phyloP scores from a whole-genome alignment of 2,888 invertebrate species.

The Drosophila prolongata region DNA sequence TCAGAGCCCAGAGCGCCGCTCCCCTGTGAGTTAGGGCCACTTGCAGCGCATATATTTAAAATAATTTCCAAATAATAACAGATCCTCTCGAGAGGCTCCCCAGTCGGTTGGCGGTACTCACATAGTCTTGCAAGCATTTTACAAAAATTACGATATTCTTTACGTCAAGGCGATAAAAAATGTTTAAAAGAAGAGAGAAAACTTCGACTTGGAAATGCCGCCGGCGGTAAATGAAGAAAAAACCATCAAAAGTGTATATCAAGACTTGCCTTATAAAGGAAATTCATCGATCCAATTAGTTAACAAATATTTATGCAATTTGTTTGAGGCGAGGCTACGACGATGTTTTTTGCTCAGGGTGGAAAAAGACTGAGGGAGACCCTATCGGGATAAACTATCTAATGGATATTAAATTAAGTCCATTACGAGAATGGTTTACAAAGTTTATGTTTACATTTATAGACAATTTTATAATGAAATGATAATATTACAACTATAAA shows the following conservation, averaged over 20 bases:
- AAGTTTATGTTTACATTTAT: too few relatives aligned
- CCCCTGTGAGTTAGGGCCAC: constrained; percentile 19
- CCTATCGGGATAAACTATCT: constrained; percentile 11
- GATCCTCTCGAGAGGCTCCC: constrained; percentile 36
- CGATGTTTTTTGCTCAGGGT: neutral
- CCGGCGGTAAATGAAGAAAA: constrained; percentile 41
- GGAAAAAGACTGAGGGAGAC: neutral
- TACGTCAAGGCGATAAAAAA: constrained; percentile 21
- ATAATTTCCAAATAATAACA: constrained; percentile 72
- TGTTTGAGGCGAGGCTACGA: constrained; percentile 4
- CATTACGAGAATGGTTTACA: too few relatives aligned
- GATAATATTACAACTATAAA: too few relatives aligned
- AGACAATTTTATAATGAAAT: too few relatives aligned
- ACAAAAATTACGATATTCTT: constrained; percentile 59
- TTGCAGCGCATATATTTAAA: constrained; percentile 53
- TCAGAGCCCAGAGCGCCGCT: constrained; percentile 4
- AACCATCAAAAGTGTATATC: constrained; percentile 28
- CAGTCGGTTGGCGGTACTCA: constrained; percentile 30
- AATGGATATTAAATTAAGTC: neutral
- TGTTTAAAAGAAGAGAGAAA: constrained; percentile 4
- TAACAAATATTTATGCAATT: constrained; percentile 47
- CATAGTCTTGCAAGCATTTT: constrained; percentile 52
- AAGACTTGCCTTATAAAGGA: constrained; percentile 33
- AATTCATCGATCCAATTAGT: constrained; percentile 50
- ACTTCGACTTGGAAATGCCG: constrained; percentile 41